Percentiles rank a stretch among this genome's conserved stretches.
phyloP scores from a whole-genome alignment of 2,113 vertebrate species.

The Periophthalmodon schlosseri region DNA sequence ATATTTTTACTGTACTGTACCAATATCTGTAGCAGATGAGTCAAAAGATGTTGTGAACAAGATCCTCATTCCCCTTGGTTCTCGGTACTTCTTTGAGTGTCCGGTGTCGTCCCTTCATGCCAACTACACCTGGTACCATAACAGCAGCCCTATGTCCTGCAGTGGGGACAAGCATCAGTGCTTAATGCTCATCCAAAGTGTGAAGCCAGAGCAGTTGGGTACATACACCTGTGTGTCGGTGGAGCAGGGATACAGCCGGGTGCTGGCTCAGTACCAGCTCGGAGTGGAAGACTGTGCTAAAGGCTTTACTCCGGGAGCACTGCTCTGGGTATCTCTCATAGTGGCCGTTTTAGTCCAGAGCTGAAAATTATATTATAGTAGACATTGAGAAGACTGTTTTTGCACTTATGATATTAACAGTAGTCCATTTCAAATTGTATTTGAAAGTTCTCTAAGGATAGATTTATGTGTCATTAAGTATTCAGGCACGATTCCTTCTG shows the following conservation, averaged over 20 bases:
- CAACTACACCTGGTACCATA: slow-evolving; percentile 56
- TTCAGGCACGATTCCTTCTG: background rate
- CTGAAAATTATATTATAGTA: background rate
- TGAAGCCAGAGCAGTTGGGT: slow-evolving; percentile 37
- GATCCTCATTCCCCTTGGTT: background rate
- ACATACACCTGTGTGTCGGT: slow-evolving; percentile 47
- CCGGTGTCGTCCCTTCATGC: slow-evolving; percentile 61
- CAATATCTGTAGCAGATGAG: fast-evolving
- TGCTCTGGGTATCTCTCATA: slow-evolving; percentile 32
- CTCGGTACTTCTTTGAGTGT: slow-evolving; percentile 57
- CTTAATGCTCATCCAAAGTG: slow-evolving; percentile 50
- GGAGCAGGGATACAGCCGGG: slow-evolving; percentile 47
- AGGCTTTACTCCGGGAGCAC: fast-evolving
- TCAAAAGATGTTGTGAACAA: fast-evolving
- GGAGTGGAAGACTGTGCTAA: background rate
- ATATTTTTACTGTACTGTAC: background rate
- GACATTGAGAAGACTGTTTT: background rate
- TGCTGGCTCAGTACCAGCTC: slow-evolving; percentile 1
- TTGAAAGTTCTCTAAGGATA: background rate
- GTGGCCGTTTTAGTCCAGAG: background rate
- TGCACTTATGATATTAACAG: too few relatives aligned
- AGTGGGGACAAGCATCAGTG: slow-evolving; percentile 4
- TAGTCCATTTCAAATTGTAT: background rate
- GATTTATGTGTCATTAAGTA: background rate
- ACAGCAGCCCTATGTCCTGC: background rate